Evolutionary conservation across 2,113 vertebrate genomes (phyloP).

Genomic region (Orycteropus afer): DNA sequence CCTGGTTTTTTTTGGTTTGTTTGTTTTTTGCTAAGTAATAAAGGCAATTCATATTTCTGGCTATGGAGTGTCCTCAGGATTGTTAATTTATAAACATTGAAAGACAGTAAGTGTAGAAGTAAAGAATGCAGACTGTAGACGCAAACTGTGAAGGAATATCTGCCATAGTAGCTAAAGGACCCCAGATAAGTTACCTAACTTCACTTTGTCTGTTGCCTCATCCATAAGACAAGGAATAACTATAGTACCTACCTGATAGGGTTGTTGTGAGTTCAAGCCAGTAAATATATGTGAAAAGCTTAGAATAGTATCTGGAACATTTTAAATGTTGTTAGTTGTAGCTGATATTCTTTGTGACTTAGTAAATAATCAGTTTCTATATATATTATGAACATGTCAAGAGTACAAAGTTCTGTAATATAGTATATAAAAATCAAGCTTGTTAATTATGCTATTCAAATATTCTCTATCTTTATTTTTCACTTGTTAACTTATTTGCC

Average conservation of each 20-base stretch:
- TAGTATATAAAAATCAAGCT: neutral
- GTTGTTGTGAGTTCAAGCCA: no score
- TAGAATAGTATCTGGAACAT: neutral
- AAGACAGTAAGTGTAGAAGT: neutral
- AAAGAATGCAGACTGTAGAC: neutral
- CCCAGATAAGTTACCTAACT: neutral
- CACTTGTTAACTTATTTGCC: neutral
- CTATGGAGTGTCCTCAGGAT: neutral
- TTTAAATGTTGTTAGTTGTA: neutral
- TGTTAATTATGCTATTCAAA: neutral
- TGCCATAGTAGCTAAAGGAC: neutral
- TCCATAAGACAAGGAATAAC: neutral
- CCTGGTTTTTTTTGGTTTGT: no score
- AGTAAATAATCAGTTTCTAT: neutral
- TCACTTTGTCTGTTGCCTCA: neutral
- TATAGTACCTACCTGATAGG: no score
- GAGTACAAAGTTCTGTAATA: neutral
- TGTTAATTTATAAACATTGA: neutral
- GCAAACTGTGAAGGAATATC: neutral
- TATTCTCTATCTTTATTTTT: conserved; percentile 25
- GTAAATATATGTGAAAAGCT: no score
- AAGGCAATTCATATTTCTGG: neutral
- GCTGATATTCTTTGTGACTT: neutral
- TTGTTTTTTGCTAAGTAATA: conserved; percentile 5
- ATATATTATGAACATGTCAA: conserved; percentile 19